Conservation (phyloP, 2,797 vertebrate genomes). For the Psittacula derbiana region DNA sequence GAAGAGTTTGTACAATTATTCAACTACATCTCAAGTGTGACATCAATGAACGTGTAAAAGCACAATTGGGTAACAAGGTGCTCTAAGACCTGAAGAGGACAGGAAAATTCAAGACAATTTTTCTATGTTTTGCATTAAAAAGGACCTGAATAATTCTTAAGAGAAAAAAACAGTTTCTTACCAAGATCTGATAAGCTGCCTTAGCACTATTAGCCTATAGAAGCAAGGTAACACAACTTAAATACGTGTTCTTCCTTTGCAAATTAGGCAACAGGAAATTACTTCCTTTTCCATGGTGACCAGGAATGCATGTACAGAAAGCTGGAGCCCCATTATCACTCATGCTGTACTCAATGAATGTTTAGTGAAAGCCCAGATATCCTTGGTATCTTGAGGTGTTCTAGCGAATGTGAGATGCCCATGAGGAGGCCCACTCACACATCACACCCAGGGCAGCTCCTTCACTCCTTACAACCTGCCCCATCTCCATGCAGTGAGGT, state of each 20-base stretch:
- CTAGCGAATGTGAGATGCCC: neutral
- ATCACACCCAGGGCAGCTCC: neutral
- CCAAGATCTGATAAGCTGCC: neutral
- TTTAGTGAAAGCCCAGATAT: neutral
- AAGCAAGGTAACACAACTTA: neutral
- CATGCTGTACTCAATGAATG: neutral
- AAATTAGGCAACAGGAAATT: neutral
- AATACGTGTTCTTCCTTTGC: neutral
- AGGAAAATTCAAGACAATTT: neutral
- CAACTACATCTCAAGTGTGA: neutral
- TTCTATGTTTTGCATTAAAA: neutral
- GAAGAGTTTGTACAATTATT: neutral
- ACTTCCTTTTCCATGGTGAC: neutral
- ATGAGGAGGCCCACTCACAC: neutral
- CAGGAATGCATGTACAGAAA: neutral
- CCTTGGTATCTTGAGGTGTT: neutral
- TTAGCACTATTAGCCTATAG: neutral
- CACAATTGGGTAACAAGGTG: neutral
- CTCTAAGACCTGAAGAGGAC: neutral
- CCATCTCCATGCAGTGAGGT: neutral
- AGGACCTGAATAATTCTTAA: neutral
- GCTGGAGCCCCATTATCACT: neutral
- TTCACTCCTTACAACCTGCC: neutral
- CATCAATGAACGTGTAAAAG: neutral
- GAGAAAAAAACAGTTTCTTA: neutral